Percentiles rank a stretch among this genome's conserved stretches.
Evolutionary conservation across 2,888 invertebrate genomes (phyloP).

Genomic region (Leucozona laternaria): DNA sequence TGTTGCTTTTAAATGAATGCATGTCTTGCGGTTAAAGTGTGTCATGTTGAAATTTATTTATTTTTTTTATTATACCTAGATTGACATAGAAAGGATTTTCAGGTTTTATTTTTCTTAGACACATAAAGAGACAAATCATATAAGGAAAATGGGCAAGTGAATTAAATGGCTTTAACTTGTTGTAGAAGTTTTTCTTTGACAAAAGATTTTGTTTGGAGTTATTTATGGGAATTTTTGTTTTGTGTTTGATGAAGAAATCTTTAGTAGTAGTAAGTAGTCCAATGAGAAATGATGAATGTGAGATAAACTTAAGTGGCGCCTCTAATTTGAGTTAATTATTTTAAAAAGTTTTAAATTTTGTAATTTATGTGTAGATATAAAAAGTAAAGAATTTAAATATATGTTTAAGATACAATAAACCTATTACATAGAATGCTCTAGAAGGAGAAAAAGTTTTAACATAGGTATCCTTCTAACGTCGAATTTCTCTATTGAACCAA

Average conservation of each 20-base stretch:
- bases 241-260: not conserved
- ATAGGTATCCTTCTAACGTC: no score
- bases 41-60: constrained; percentile 25
- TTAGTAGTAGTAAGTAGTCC: not conserved
- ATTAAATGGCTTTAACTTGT: constrained; percentile 55
- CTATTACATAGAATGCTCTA: no score
- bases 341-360: not conserved
- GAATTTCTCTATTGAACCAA: no score
- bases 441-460: no score
- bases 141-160: constrained; percentile 17
- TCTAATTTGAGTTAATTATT: not conserved
- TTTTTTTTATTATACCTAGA: not conserved
- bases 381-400: not conserved
- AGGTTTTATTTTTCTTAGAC: not conserved
- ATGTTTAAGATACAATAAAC: no score
- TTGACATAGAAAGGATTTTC: constrained; percentile 2
- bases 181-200: not conserved
- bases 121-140: constrained; percentile 6
- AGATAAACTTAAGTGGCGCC: not conserved
- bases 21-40: constrained; percentile 46
- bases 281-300: not conserved
- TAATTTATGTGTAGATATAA: not conserved
- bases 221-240: constrained; percentile 1
- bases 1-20: constrained; percentile 24
- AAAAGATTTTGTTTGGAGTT: not conserved